Evolutionary conservation across 2,888 invertebrate genomes (phyloP), one percentile per base, ranked within the genome.

Genomic region (Xanthia icteritia): DNA sequence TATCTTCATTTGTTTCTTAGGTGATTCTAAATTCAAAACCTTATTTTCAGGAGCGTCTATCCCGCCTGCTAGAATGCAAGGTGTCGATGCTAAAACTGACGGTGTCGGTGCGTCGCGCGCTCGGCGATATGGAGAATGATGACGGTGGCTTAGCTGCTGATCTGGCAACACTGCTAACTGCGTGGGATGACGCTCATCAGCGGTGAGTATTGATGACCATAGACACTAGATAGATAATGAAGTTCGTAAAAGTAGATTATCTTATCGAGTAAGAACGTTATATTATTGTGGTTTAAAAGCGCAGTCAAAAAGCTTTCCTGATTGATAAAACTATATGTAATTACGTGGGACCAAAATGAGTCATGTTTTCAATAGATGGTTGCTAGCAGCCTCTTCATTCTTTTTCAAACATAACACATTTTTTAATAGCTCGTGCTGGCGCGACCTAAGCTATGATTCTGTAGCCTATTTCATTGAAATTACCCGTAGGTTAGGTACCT

Each of bases 161-260:
- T 77, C 97, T 98, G 78, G 97, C 97, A 48, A 97, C 97, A 70
- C 94, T 98, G 84, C 97, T 98, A 87, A 96, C 97, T 13, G 96
- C 97, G 31, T 98, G 98, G 97, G 97, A 98, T 88, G 97, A 97
- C 77, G 97, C 97, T 11, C 97, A 97, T 91, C 97, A 97, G 90
- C 97, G 97, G 98, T 98, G 56, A 89, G 91, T 56, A 13, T 27
- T 56, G 56, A 23, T 51, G 3, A 51, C 23, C 23, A 51, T 9
- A 51, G 8, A 23, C 51, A 9, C 8, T 20, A 23, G 20, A 20
- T 51, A 51, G 51, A 51, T 6, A 48, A 20, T 23, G 8, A 51
- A 51, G 23, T 20, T 51, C 9, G 8, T 51, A 51, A 9, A 23
- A 39, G 13, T 13, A 64, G 15, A 31, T 23, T 31, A 1, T 5